Evolutionary conservation across 2,888 invertebrate genomes (phyloP).

Genomic region (Diogma glabrata): DNA sequence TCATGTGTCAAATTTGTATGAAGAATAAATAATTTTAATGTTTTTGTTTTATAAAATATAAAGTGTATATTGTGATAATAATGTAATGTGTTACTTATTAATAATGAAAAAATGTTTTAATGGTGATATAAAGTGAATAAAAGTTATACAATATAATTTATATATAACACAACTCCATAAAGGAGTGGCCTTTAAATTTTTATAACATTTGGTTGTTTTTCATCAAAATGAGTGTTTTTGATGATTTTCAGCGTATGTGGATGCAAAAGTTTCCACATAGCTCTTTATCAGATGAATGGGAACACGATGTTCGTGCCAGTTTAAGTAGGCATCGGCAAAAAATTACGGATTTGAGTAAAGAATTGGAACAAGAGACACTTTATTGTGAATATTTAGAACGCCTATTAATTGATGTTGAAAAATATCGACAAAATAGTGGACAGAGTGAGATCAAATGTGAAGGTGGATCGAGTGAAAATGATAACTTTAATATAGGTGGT

Average conservation of each 20-base stretch:
- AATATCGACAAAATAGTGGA: conserved; percentile 45
- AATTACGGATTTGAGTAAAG: conserved; percentile 68
- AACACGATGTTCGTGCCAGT: conserved; percentile 84
- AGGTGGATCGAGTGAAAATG: too few species aligned
- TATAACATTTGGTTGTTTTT: neutral
- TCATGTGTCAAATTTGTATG: too few species aligned
- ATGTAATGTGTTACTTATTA: too few species aligned
- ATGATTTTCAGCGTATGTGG: conserved; percentile 87
- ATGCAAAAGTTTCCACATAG: conserved; percentile 83
- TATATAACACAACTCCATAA: too few species aligned
- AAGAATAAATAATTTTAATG: too few species aligned
- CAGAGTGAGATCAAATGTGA: conserved; percentile 6
- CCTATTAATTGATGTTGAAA: conserved; percentile 72
- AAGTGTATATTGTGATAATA: too few species aligned
- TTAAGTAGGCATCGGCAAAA: conserved; percentile 80
- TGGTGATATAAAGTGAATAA: too few species aligned
- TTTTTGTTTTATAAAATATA: too few species aligned
- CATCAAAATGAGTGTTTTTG: conserved; percentile 66
- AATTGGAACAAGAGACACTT: conserved; percentile 80
- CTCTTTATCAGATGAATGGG: conserved; percentile 83
- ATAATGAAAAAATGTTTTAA: too few species aligned
- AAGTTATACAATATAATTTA: too few species aligned
- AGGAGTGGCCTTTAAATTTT: conserved; percentile 9
- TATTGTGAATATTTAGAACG: conserved; percentile 83
- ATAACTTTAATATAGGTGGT: too few species aligned